Evolutionary conservation across 2,797 vertebrate species (phyloP), one percentile per base, ranked within the genome.

Genomic region (Ciconia nigra): DNA sequence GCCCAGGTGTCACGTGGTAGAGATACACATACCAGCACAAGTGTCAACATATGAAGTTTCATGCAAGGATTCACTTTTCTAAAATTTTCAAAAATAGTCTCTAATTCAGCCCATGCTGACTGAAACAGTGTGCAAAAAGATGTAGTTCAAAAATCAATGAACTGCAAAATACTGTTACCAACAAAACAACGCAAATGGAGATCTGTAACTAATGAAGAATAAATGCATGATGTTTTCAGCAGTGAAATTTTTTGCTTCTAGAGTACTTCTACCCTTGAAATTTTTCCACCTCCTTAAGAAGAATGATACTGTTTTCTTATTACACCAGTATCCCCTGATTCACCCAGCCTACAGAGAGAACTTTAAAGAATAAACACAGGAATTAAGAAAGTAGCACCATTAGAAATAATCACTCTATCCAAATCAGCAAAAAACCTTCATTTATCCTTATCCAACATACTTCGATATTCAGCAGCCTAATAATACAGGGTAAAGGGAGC

Each of bases 371-470:
- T 19, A 79, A 95, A 87, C 77, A 93, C 6, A 44, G 44, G 47
- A 93, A 93, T 58, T 66, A 76, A 72, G 81, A 95, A 80, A 21
- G 54, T 91, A 96, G 94, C 92, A 95, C 89, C 87, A 26, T 83
- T 69, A 81, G 72, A 94, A 96, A 94, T n/a, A 87, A 83, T 24
- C 37, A 76, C 41, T 51, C 71, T 33, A 65, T 22, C 67, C 49
- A 84, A 87, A 80, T 57, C 11, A 21, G 67, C 7, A 72, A 72
- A 65, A 90, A 31, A 7, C 0, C 26, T 62, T 93, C 10, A 47
- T 93, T 95, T 92, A 58, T 81, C 74, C 37, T 89, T 81, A 76
- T 29, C 52, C 72, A 90, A 69, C 31, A 84, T 14, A 84, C 41
- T 83, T 59, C 24, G 82, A 90, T 76, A 90, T 96, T 89, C 76